Conservation (phyloP, 2,888 invertebrate species). For the Meta bourneti region DNA sequence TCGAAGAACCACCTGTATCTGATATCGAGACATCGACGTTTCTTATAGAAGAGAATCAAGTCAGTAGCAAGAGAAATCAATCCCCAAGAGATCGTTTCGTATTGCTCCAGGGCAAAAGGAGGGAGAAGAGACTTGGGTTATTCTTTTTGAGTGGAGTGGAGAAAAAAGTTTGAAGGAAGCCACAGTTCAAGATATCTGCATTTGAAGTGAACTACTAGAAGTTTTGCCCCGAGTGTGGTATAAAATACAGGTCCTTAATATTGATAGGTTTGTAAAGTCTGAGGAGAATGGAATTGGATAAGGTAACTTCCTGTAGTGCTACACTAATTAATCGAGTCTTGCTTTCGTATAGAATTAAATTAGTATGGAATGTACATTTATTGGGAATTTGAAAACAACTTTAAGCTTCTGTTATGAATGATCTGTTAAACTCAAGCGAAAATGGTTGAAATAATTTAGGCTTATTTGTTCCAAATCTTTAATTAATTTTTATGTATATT, state of each 20-base stretch:
- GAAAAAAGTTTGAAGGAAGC: neutral
- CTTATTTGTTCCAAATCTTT: too few relatives aligned
- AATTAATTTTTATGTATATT: too few relatives aligned
- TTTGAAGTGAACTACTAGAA: neutral
- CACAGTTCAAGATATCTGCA: constrained; percentile 2
- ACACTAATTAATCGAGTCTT: too few relatives aligned
- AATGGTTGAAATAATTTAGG: too few relatives aligned
- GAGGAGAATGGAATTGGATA: neutral
- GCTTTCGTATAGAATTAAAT: too few relatives aligned
- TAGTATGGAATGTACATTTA: too few relatives aligned
- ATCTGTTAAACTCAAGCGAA: too few relatives aligned
- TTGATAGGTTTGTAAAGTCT: neutral
- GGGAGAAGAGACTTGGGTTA: constrained; percentile 3
- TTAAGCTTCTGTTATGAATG: too few relatives aligned
- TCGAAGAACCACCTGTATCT: neutral
- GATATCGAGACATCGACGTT: constrained; percentile 28
- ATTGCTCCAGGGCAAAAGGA: neutral
- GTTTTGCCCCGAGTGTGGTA: neutral
- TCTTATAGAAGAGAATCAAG: constrained; percentile 15
- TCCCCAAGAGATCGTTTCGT: constrained; percentile 18
- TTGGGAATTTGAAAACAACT: too few relatives aligned
- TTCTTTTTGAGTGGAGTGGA: constrained; percentile 15
- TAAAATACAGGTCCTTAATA: neutral
- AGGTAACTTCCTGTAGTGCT: too few relatives aligned
- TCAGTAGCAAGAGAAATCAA: constrained; percentile 16